Base-by-base conservation (phyloP, 2,888 invertebrate species). In the Junonia oenone region DNA sequence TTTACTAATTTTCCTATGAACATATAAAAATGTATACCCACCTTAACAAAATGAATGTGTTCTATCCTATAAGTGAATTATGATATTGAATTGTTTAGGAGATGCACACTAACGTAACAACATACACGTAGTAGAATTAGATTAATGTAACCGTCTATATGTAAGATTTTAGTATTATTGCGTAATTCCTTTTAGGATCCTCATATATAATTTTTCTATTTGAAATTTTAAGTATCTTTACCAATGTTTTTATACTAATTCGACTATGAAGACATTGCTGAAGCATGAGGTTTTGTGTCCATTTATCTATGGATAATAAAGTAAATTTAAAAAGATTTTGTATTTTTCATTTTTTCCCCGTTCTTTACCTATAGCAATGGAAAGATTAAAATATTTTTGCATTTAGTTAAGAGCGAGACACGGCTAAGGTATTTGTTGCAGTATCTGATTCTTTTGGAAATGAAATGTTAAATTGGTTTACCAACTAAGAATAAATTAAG, bases 301-400 rank as follows among this genome's bases (percentile, higher is more conserved):
- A 83, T 83, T 75, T 73, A 72, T 80, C 76, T 78, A 83, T 86
- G 86, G 85, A 87, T 81, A 83, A 75, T 84, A 81, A 86, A 87
- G 71, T 79, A 76, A 77, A 80, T 76, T 81, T 75, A 78, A 82
- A 75, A 75, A 75, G 60, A 61, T 58, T 13, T 57, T 22, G 58
- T 57, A 57, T 67, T 63, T 71, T 69, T 67, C 66, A 73, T 66
- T 63, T 56, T 51, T 14, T 15, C 17, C 14, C 9, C n/a, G 19
- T 54, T 47, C 1, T 37, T 14, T 2, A 11, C 13, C 22, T 22
- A 8, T 9, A 37, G 0, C 29, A 8, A 29, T 29, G 8, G 2
- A 29, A 8, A 8, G 8, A 29, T 8, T 6, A 29, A 8, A 8
- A 29, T 29, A 8, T 8, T 29, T 6, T 8, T 29, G 8, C 6